Evolutionary conservation across 2,113 vertebrate species (phyloP), one percentile per base, ranked within the genome.

Genomic region (Coryphaenoides rupestris): DNA sequence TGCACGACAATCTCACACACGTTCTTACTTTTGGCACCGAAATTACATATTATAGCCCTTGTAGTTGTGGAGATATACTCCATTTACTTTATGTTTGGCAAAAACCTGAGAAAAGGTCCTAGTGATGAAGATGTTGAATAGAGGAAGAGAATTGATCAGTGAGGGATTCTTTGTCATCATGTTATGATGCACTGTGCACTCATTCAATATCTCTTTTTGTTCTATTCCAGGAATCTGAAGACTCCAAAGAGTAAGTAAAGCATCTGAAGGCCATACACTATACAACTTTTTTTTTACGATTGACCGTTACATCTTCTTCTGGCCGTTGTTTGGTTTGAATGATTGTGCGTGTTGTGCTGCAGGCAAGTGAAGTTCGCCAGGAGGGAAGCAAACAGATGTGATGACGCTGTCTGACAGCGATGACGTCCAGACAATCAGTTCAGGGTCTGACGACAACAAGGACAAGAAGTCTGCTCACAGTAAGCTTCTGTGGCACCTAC

Each of bases 341-440:
- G n/a, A n/a, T n/a, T n/a, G n/a, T 60, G n/a, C 45, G 0, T 15
- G 22, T 62, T 0, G 71, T 19, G 90, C 80, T 3, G 55, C 91
- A 80, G 86, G 64, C 78, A 77, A 65, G 58, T 61, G 46, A 88
- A 86, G 58, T 0, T 62, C 0, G 86, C 86, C n/a, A 2, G 2
- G 49, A 0, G 72, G 19, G 5, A 88, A 82, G 70, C 87, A 82
- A 67, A 82, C 94, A 93, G 95, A 98, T 0, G 91, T 98, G 72
- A 89, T 98, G 89, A 97, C 93, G 0, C 81, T 99, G 12, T 96
- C 94, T 0, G 95, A 98, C 87, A 99, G 96, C 1, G 96, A 99
- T 0, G 96, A 99, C 63, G 93, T 99, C 83, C 96, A 99, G 83
- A 98, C 96, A 73, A 99, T 99, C 71, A 98, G 95, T 64, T 99